Evolutionary conservation across 2,888 invertebrate species (phyloP).

Genomic region (Noctuana brunneofusca): DNA sequence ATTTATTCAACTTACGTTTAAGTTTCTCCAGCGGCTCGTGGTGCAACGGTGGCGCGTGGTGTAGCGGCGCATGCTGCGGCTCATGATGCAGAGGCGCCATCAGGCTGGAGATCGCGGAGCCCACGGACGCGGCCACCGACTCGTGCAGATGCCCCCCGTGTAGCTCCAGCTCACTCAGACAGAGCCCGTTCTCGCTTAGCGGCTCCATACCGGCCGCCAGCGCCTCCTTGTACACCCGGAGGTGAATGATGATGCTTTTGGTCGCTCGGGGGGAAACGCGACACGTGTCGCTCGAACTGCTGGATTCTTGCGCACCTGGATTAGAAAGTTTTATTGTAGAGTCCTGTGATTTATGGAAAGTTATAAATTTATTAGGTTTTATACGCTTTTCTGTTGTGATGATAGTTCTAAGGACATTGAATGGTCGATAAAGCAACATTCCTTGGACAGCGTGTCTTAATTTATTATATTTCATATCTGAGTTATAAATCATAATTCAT

Average conservation of each 20-base stretch:
- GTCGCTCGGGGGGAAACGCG: conserved; percentile 47
- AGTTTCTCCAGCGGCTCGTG: conserved; percentile 90
- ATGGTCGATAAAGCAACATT: no score
- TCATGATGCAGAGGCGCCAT: conserved; percentile 82
- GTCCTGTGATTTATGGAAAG: neutral
- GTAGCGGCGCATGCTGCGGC: conserved; percentile 82
- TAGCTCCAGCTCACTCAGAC: conserved; percentile 87
- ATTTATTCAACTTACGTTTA: conserved; percentile 85
- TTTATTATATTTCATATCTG: no score
- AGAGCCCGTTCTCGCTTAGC: conserved; percentile 87
- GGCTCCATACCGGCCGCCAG: conserved; percentile 87
- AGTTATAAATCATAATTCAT: no score
- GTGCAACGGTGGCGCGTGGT: conserved; percentile 85
- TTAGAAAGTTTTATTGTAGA: neutral
- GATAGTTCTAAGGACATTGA: no score
- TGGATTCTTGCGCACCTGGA: conserved; percentile 17
- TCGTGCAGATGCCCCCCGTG: conserved; percentile 79
- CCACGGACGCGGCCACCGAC: conserved; percentile 79
- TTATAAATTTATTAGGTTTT: no score
- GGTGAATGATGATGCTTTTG: conserved; percentile 77
- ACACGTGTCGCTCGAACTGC: conserved; percentile 41
- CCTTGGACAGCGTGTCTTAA: no score
- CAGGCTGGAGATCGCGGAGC: conserved; percentile 80
- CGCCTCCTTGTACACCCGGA: conserved; percentile 83
- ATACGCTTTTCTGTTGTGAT: no score